phyloP scores from a whole-genome alignment of 1,140 invertebrate genomes.

The Drosophila pseudoananassae region DNA sequence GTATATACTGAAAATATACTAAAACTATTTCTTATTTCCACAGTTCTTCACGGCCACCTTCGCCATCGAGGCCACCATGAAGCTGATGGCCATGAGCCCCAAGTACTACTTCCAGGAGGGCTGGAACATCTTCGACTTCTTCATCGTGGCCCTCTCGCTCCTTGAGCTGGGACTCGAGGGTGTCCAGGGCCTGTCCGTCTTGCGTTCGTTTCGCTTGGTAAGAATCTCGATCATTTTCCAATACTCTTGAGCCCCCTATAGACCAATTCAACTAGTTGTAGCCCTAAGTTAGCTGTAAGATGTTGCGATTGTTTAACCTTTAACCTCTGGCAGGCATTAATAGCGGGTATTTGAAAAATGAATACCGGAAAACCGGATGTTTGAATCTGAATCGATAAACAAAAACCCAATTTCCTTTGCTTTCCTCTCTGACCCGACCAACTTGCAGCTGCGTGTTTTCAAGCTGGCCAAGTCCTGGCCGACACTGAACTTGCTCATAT shows the following conservation, averaged over 20 bases:
- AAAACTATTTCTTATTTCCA: conserved; percentile 50
- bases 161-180: conserved; percentile 96
- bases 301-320: conserved; percentile 16
- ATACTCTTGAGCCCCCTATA: neutral
- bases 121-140: conserved; percentile 99
- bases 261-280: neutral
- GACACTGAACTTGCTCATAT: conserved; percentile 98
- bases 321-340: conserved; percentile 11
- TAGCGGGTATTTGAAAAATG: neutral
- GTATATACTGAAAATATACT: neutral
- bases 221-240: conserved; percentile 79
- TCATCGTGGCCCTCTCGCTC: conserved; percentile 97
- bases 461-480: conserved; percentile 99
- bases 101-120: conserved; percentile 99
- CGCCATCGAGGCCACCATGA: conserved; percentile 97
- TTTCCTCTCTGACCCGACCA: conserved; percentile 29
- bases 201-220: conserved; percentile 99
- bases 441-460: conserved; percentile 97
- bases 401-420: conserved; percentile 5
- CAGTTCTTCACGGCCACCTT: conserved; percentile 99
- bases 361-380: neutral
- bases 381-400: neutral
- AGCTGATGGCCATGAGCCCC: conserved; percentile 98
- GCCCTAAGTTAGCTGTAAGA: conserved; percentile 24
- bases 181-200: conserved; percentile 97